These are phyloP conservation scores for Platichthys flesus DNA, from an alignment of 2,113 vertebrate species.

Conservation along the genomic window DNA sequence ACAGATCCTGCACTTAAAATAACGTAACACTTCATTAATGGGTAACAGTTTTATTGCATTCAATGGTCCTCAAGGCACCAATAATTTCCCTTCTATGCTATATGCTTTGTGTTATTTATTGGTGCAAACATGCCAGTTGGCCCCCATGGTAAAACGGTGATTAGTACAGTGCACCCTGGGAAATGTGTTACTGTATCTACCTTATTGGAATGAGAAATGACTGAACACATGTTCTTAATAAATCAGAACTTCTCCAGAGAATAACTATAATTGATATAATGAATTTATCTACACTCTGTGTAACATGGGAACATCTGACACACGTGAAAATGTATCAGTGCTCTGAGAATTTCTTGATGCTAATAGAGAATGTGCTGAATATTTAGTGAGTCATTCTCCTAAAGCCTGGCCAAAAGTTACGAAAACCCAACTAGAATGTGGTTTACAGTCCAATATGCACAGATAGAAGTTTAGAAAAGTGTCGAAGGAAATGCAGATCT, in stretches of 20 bases:
- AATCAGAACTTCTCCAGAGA: slow-evolving; percentile 44
- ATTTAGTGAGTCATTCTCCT: slow-evolving; percentile 1
- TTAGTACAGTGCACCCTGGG: slow-evolving; percentile 40
- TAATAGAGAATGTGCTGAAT: background rate
- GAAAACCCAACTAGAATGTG: background rate
- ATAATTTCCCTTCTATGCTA: slow-evolving; percentile 44
- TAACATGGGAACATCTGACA: slow-evolving; percentile 18
- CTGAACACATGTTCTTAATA: slow-evolving; percentile 25
- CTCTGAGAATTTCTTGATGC: slow-evolving; percentile 8
- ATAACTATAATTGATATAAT: too few relatives aligned
- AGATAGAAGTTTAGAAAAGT: background rate
- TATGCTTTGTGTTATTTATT: slow-evolving; percentile 59
- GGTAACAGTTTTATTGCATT: slow-evolving; percentile 51
- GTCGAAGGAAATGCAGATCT: background rate
- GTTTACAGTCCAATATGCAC: background rate
- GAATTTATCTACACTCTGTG: slow-evolving; percentile 8
- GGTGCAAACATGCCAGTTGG: slow-evolving; percentile 36
- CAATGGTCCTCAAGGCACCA: slow-evolving; percentile 30
- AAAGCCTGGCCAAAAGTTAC: background rate
- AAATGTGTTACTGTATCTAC: slow-evolving; percentile 47
- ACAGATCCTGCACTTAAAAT: slow-evolving; percentile 11
- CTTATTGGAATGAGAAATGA: slow-evolving; percentile 58
- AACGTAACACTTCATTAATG: slow-evolving; percentile 32
- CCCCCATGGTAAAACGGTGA: slow-evolving; percentile 15
- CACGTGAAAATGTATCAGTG: slow-evolving; percentile 19